These are phyloP conservation scores for Drosophila melanica DNA, from an alignment of 1,140 invertebrate species.

Conservation along the genomic window DNA sequence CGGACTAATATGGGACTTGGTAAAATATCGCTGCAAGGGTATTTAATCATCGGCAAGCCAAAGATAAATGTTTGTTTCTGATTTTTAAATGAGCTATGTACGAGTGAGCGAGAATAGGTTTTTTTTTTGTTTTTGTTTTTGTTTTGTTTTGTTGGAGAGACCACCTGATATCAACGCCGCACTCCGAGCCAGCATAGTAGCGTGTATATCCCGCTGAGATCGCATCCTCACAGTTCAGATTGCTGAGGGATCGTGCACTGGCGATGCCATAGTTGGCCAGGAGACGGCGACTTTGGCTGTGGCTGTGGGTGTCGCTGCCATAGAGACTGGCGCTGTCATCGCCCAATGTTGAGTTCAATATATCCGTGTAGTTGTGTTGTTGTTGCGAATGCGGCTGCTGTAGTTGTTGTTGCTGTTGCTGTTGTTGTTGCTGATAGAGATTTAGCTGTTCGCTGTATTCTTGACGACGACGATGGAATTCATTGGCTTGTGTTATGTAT, in stretches of 20 bases:
- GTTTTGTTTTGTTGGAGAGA: constrained; percentile 34
- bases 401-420: constrained; percentile 57
- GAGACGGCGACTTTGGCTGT: constrained; percentile 21
- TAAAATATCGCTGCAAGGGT: background rate
- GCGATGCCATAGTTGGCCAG: constrained; percentile 35
- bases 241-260: constrained; percentile 68
- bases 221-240: constrained; percentile 57
- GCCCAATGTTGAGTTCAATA: constrained; percentile 64
- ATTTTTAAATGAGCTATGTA: background rate
- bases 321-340: constrained; percentile 66
- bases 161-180: constrained; percentile 77
- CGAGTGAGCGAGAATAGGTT: constrained; percentile 19
- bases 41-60: background rate
- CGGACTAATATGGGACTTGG: no score
- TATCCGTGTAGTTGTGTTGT: constrained; percentile 45
- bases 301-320: constrained; percentile 50
- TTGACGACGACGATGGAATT: constrained; percentile 82
- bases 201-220: constrained; percentile 23
- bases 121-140: constrained; percentile 3
- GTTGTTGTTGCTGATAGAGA: constrained; percentile 58
- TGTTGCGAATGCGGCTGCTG: constrained; percentile 44
- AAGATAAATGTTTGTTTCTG: background rate
- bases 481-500: constrained; percentile 84
- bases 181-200: constrained; percentile 79
- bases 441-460: constrained; percentile 61